phyloP scores from a whole-genome alignment of 2,797 vertebrate species.

The Myripristis jacobus region DNA sequence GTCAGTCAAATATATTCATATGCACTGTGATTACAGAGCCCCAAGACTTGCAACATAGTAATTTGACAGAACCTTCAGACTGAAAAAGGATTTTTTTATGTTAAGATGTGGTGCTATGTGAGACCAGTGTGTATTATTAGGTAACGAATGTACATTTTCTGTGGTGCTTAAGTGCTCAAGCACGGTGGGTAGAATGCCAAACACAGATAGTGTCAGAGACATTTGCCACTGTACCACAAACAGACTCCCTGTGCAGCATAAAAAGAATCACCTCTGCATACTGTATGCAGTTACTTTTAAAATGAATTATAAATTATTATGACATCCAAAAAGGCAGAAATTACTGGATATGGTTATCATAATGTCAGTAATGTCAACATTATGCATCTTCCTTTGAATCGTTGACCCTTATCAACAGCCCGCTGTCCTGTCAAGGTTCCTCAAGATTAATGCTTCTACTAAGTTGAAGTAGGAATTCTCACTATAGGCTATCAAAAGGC shows the following conservation, averaged over 20 bases:
- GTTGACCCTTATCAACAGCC: not conserved
- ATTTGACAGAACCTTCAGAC: not conserved
- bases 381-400: not conserved
- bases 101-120: no score
- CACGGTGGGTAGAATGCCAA: not conserved
- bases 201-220: not conserved
- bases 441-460: slow-evolving; percentile 21
- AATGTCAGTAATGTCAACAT: no score
- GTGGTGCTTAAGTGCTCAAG: not conserved
- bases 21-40: slow-evolving; percentile 4
- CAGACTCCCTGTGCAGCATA: not conserved
- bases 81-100: not conserved
- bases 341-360: slow-evolving; percentile 11
- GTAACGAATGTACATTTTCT: not conserved
- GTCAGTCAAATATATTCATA: not conserved
- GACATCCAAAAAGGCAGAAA: slow-evolving; percentile 17
- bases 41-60: not conserved
- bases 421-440: slow-evolving; percentile 40
- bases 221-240: not conserved
- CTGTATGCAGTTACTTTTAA: slow-evolving; percentile 13
- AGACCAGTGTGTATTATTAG: not conserved
- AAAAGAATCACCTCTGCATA: not conserved
- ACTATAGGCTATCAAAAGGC: no score
- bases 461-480: slow-evolving; percentile 30
- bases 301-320: slow-evolving; percentile 36